Base-by-base conservation (phyloP, 2,113 vertebrate genomes). In the Eolophus roseicapilla region DNA sequence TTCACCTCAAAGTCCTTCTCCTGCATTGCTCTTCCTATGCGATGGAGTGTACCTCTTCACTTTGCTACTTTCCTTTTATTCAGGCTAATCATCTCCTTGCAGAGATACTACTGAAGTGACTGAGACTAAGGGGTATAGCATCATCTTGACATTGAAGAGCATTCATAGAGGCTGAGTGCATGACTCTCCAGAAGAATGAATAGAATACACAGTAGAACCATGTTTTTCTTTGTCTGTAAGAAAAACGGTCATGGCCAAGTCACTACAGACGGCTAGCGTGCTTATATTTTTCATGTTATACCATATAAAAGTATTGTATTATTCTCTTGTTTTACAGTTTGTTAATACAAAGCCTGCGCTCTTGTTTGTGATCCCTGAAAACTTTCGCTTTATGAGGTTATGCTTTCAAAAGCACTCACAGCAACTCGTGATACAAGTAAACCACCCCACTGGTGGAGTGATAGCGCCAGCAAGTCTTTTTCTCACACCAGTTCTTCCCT, bases 41-140 rank as follows among this genome's bases (percentile, higher is more conserved):
- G 75, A 73, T 83, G 86, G 79, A 63, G 80, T 87, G 95, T 91
- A 92, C 74, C 95, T 96, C 46, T 97, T 97, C 91, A 53, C 62
- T 96, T 93, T 88, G 53, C 46, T 88, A 25, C 73, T 73, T 96
- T 94, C 88, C 95, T 97, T 91, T 96, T 88, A 90, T 96, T 97
- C 94, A 88, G 44, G 71, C 64, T 96, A 93, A 95, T 96, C 82
- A 74, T 73, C 44, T 97, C 82, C 68, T 90, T 81, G 33, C 13
- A 62, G 88, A 96, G 92, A 80, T 57, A 77, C 73, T 78, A 73
- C 67, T 76, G 67, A 93, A 96, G 95, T 92, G 82, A 75, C 80
- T 95, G 96, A 97, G 78, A 95, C 71, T 57, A 84, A 96, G 79
- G 71, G 78, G 31, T 84, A 33, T 13, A 92, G 78, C 83, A 96